Percentiles rank a stretch among this genome's conserved stretches.
These are phyloP conservation scores for Podabrus alpinus DNA, from an alignment of 2,888 invertebrate species.

Conservation along the genomic window DNA sequence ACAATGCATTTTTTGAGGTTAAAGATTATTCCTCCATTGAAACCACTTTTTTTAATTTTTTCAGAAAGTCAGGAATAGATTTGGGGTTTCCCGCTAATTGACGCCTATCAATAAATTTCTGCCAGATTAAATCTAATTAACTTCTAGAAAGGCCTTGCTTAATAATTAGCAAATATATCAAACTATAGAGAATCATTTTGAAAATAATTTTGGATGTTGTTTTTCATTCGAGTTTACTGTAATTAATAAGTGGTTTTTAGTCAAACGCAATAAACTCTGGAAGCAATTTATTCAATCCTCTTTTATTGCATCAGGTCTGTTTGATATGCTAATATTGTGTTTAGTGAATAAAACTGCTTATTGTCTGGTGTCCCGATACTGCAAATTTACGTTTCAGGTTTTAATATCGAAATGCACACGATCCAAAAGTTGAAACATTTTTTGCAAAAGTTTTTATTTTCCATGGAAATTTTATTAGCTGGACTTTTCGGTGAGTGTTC, in stretches of 20 bases:
- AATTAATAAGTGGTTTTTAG: neutral
- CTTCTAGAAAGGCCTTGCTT: neutral
- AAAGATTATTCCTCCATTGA: too few relatives aligned
- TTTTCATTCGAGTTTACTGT: neutral
- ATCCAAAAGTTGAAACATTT: neutral
- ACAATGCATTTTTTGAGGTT: too few relatives aligned
- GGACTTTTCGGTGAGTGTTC: too few relatives aligned
- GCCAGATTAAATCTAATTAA: neutral
- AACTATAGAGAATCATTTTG: neutral
- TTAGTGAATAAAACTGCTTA: neutral
- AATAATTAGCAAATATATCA: neutral
- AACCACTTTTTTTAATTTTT: too few relatives aligned
- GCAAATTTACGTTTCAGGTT: neutral
- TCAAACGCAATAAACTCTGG: neutral
- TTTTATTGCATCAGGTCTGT: neutral
- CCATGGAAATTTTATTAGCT: too few relatives aligned
- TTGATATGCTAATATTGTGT: neutral
- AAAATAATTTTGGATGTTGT: neutral
- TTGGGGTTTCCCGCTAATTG: too few relatives aligned
- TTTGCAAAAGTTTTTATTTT: neutral
- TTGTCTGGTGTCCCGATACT: neutral
- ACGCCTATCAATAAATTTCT: too few relatives aligned
- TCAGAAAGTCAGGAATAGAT: too few relatives aligned
- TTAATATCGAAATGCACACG: neutral
- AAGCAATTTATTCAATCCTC: neutral